A percentile compares a stretch with the other conserved stretches of the same genome.
Conservation (phyloP, 2,797 vertebrate genomes). For the Chelon auratus region DNA sequence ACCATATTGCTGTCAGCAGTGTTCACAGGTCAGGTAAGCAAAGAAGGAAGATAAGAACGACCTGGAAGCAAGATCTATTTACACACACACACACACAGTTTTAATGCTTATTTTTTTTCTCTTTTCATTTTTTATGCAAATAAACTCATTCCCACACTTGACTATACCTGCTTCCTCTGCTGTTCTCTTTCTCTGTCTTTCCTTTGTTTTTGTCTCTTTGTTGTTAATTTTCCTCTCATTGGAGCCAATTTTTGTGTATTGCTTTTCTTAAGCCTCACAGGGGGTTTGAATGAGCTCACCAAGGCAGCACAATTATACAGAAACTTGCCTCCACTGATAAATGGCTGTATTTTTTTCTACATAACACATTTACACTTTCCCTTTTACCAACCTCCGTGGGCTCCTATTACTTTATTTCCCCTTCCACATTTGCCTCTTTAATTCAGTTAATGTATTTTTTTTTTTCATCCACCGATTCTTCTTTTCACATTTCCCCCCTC, state of each 20-base stretch:
- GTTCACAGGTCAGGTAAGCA: constrained; percentile 42
- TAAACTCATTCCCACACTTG: constrained; percentile 1
- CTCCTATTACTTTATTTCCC: constrained; percentile 36
- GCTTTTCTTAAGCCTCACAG: constrained; percentile 64
- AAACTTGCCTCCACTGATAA: constrained; percentile 64
- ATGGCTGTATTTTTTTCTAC: constrained; percentile 44
- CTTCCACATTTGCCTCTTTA: constrained; percentile 16
- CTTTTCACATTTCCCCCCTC: constrained; percentile 31
- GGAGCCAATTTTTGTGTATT: constrained; percentile 58
- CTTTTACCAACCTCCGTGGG: constrained; percentile 20
- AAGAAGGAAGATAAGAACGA: constrained; percentile 15
- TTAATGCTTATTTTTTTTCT: background rate
- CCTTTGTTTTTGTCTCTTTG: constrained; percentile 39
- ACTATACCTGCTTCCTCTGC: constrained; percentile 23
- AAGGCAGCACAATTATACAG: constrained; percentile 60
- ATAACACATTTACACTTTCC: constrained; percentile 38
- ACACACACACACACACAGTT: background rate
- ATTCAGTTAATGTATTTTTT: constrained; percentile 51
- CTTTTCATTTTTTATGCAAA: constrained; percentile 19
- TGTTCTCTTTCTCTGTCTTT: constrained; percentile 36
- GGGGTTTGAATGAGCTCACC: constrained; percentile 63
- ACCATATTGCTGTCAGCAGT: constrained; percentile 44
- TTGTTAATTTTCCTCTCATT: constrained; percentile 64
- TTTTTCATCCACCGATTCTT: constrained; percentile 32
- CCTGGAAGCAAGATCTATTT: constrained; percentile 5